Percentiles rank a stretch among this genome's conserved stretches.
These are phyloP conservation scores for Drosophila ambigua DNA, from an alignment of 1,140 invertebrate species.

Conservation along the genomic window DNA sequence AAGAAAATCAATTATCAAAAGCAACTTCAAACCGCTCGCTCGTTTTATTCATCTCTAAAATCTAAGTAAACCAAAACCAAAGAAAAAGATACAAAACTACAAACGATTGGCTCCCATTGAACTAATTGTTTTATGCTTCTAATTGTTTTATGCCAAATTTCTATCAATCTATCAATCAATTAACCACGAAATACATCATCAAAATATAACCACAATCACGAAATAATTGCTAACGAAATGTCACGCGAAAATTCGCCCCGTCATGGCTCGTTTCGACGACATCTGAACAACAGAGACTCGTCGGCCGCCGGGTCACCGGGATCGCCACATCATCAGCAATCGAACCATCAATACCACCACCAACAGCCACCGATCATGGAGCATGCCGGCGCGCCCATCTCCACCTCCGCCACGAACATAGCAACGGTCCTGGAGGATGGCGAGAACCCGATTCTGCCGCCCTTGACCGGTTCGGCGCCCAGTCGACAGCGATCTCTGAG, in stretches of 20 bases:
- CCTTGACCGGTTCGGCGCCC: slow-evolving; percentile 85
- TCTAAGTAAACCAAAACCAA: slow-evolving; percentile 37
- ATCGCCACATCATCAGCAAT: slow-evolving; percentile 65
- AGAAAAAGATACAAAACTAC: slow-evolving; percentile 23
- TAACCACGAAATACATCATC: slow-evolving; percentile 35
- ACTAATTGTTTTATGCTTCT: slow-evolving; percentile 80
- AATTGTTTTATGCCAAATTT: slow-evolving; percentile 79
- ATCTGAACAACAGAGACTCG: slow-evolving; percentile 73
- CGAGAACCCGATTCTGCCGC: slow-evolving; percentile 72
- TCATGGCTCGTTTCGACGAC: slow-evolving; percentile 73
- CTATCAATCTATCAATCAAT: slow-evolving; percentile 39
- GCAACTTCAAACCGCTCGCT: slow-evolving; percentile 71
- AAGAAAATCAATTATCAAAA: slow-evolving; percentile 52
- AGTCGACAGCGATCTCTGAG: slow-evolving; percentile 88
- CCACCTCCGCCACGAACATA: slow-evolving; percentile 77
- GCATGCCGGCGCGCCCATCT: slow-evolving; percentile 73
- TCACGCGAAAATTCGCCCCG: slow-evolving; percentile 83
- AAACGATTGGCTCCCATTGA: slow-evolving; percentile 70
- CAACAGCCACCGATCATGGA: slow-evolving; percentile 78
- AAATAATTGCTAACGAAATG: slow-evolving; percentile 53
- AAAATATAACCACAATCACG: slow-evolving; percentile 36
- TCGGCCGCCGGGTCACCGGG: slow-evolving; percentile 50
- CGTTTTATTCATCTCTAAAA: slow-evolving; percentile 69
- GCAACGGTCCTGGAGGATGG: slow-evolving; percentile 76
- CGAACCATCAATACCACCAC: slow-evolving; percentile 56